Base-by-base conservation (phyloP, 2,888 invertebrate genomes). In the Lutraria lutraria region DNA sequence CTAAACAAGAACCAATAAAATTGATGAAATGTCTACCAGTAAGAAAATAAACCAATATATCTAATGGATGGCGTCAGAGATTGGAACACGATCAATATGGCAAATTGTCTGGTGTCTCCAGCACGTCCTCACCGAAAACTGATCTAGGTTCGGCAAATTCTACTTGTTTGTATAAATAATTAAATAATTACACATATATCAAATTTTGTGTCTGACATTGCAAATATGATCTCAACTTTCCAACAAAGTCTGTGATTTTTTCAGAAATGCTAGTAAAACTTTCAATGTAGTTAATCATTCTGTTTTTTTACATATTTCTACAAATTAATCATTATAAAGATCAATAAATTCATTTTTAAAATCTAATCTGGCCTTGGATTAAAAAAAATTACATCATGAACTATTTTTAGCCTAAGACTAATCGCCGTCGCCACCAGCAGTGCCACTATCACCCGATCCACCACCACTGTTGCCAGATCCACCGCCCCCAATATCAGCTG, bases 401-500 rank as follows among this genome's bases (percentile, higher is more conserved):
- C 2, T 43, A 68, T 68, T 68, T 68, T 8, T 68, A 68, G 25
- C 25, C 25, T 68, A 68, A 68, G 25, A 68, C 25, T 19, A 15
- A 34, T 31, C 34, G 21, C 31, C 31, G 31, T 31, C 76, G 8
- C 76, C 76, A 31, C 76, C 34, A 34, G 15, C 76, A 0, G 31
- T 6, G 31, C 34, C 19, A 19, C 34, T 19, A 8, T 19, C 76
- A 15, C 76, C 76, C 0, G 19, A 19, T 15, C 34, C 29, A 13
- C 76, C 19, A 15, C 34, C 63, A 16, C 81, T 29, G 15, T 84
- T 60, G 43, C 83, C 63, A 13, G 63, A 79, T n/a, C 53, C 79
- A 81, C 85, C 52, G 53, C 81, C 88, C 21, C 82, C 81, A 21
- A 52, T n/a, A 76, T 72, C 29, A 16, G 68, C 29, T 31, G 63